These are phyloP conservation scores for Gnatocerus cornutus DNA, from an alignment of 2,888 invertebrate species.

Conservation along the genomic window DNA sequence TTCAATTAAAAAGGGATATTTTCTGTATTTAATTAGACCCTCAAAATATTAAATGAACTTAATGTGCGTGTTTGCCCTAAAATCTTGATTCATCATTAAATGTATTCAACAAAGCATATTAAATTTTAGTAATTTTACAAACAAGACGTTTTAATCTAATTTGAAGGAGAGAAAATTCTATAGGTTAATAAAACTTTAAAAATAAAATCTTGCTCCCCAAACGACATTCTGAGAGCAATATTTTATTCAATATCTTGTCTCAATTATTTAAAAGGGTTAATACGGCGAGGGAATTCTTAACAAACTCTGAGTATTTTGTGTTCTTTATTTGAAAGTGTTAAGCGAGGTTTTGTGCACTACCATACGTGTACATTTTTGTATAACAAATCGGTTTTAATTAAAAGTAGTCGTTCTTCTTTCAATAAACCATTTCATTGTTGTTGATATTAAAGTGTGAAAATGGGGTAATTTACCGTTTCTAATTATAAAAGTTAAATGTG, in stretches of 20 bases:
- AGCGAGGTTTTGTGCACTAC: not conserved
- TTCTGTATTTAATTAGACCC: constrained; percentile 29
- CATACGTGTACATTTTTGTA: constrained; percentile 8
- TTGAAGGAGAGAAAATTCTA: constrained; percentile 22
- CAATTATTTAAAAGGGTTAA: constrained; percentile 32
- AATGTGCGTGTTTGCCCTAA: constrained; percentile 33
- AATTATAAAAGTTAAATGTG: constrained; percentile 35
- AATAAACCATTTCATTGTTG: constrained; percentile 25
- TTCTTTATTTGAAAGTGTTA: constrained; percentile 4
- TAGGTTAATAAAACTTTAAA: constrained; percentile 27
- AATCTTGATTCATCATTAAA: constrained; percentile 36
- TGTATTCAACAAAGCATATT: constrained; percentile 17
- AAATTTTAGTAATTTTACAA: constrained; percentile 24
- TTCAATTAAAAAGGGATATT: constrained; percentile 32
- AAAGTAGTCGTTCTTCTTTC: not conserved
- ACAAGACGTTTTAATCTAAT: constrained; percentile 23
- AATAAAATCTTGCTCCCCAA: constrained; percentile 29
- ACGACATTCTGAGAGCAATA: constrained; percentile 27
- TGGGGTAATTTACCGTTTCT: constrained; percentile 11
- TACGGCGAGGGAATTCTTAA: constrained; percentile 26
- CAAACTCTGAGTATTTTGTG: constrained; percentile 6
- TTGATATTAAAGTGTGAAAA: constrained; percentile 24
- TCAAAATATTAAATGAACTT: constrained; percentile 29
- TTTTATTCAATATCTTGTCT: constrained; percentile 38
- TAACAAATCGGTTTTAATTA: constrained; percentile 26